Conservation (phyloP, 64 coral and sea anemone species). For the Catalaphyllia jardinei region DNA sequence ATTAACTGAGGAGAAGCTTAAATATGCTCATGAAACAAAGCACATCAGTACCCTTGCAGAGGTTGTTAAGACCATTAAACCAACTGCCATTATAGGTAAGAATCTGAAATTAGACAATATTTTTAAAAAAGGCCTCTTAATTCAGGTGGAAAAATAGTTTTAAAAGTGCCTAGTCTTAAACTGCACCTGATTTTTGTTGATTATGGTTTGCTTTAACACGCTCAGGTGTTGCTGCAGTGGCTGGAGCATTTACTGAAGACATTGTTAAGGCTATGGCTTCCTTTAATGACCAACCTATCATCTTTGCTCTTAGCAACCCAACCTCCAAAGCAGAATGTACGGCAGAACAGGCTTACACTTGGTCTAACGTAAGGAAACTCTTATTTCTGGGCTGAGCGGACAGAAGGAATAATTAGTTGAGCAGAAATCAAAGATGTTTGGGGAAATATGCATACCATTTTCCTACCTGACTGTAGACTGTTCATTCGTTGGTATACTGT, state of each 20-base stretch:
- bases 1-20: conserved; percentile 80
- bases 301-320: conserved; percentile 94
- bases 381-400: too few species aligned
- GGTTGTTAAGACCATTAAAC: conserved; percentile 81
- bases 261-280: conserved; percentile 88
- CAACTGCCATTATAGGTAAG: conserved; percentile 88
- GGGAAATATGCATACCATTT: too few species aligned
- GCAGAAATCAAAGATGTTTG: too few species aligned
- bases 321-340: conserved; percentile 95
- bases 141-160: too few species aligned
- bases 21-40: conserved; percentile 76
- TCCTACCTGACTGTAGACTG: too few species aligned
- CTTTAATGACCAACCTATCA: conserved; percentile 77
- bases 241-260: conserved; percentile 84
- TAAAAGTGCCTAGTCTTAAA: too few species aligned
- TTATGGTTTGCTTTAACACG: background rate
- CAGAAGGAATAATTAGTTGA: too few species aligned
- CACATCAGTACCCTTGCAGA: conserved; percentile 83
- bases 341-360: conserved; percentile 90
- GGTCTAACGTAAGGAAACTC: conserved; percentile 71
- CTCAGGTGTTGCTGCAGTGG: conserved; percentile 89
- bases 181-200: background rate
- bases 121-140: too few species aligned
- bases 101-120: too few species aligned
- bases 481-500: too few species aligned